phyloP scores from a whole-genome alignment of 2,113 vertebrate genomes.

The Carettochelys insculpta region DNA sequence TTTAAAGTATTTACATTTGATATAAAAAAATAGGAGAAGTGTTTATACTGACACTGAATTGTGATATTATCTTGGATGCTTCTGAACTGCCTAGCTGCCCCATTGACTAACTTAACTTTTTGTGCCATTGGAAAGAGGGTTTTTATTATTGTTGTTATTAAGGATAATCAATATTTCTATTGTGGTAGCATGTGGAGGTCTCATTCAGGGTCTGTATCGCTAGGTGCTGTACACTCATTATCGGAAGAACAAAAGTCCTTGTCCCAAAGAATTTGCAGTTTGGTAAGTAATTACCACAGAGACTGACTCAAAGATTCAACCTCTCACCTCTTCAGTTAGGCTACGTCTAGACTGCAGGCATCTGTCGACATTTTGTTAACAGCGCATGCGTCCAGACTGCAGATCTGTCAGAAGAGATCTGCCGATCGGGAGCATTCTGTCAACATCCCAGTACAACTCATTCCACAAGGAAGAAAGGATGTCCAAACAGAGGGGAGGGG shows the following conservation, averaged over 20 bases:
- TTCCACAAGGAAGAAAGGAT: too few relatives aligned
- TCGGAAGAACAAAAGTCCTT: background rate
- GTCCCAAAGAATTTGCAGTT: background rate
- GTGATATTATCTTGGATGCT: background rate
- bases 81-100: background rate
- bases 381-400: too few relatives aligned
- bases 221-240: background rate
- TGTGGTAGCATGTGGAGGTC: accelerated
- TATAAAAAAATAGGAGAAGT: background rate
- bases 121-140: background rate
- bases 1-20: background rate
- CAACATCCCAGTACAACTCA: too few relatives aligned
- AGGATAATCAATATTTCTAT: accelerated
- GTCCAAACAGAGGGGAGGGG: too few relatives aligned
- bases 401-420: too few relatives aligned
- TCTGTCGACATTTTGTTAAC: too few relatives aligned
- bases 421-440: too few relatives aligned
- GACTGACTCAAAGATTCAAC: background rate
- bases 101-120: accelerated
- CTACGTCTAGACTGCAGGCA: too few relatives aligned
- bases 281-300: accelerated
- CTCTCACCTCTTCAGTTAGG: background rate
- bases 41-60: background rate
- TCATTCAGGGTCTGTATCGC: accelerated
- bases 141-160: background rate